A percentile compares a stretch with the other conserved stretches of the same genome.
phyloP scores from a whole-genome alignment of 92 coral and sea anemone species.

The Pocillopora meandrina region DNA sequence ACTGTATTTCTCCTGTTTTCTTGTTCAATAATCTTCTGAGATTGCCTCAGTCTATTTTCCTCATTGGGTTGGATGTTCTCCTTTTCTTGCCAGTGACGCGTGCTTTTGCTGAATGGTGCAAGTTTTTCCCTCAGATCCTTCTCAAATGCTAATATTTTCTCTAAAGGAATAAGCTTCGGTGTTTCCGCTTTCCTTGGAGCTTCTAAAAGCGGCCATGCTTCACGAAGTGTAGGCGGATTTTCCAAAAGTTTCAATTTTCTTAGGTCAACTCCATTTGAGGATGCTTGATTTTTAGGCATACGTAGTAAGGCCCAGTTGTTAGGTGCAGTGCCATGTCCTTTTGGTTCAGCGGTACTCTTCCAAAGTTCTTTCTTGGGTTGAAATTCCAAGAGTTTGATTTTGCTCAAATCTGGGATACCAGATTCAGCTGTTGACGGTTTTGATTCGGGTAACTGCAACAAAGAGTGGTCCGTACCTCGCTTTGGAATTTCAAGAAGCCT shows the following conservation, averaged over 20 bases:
- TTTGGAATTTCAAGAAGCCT: conserved; percentile 58
- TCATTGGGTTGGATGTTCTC: conserved; percentile 54
- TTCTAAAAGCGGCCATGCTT: conserved; percentile 64
- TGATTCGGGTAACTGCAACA: conserved; percentile 52
- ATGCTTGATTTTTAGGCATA: conserved; percentile 36
- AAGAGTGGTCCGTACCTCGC: conserved; percentile 37
- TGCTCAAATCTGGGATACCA: conserved; percentile 56
- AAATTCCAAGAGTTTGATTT: conserved; percentile 65
- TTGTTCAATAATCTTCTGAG: neutral
- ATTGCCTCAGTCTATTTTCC: neutral
- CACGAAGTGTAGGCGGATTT: conserved; percentile 24
- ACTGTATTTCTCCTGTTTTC: conserved; percentile 40
- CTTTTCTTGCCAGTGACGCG: conserved; percentile 41
- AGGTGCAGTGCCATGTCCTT: conserved; percentile 2
- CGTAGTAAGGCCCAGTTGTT: conserved; percentile 51
- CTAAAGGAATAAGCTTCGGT: conserved; percentile 68
- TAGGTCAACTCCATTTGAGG: conserved; percentile 28
- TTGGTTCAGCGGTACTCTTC: conserved; percentile 18
- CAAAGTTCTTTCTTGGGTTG: conserved; percentile 25
- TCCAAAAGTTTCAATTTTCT: conserved; percentile 59
- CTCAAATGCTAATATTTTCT: conserved; percentile 65
- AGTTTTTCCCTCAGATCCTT: conserved; percentile 41
- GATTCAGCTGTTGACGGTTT: conserved; percentile 17
- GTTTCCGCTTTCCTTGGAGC: conserved; percentile 44
- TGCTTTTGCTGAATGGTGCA: conserved; percentile 17